A percentile compares a stretch with the other conserved stretches of the same genome.
Evolutionary conservation across 2,797 vertebrate genomes (phyloP).

Genomic region (Sparus aurata): DNA sequence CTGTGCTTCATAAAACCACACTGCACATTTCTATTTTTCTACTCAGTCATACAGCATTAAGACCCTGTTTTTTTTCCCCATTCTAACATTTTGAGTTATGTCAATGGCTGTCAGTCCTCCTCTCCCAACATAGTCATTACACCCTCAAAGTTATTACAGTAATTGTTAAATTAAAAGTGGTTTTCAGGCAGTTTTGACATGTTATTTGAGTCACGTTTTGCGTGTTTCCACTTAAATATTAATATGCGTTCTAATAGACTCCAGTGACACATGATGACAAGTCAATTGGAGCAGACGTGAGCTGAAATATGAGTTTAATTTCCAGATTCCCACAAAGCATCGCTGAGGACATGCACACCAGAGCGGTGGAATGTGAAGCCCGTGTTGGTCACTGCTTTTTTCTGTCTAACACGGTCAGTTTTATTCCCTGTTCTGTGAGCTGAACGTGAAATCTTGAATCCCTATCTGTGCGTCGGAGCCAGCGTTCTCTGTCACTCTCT

Average conservation of each 20-base stretch:
- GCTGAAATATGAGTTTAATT: conserved; percentile 42
- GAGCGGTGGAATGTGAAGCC: conserved; percentile 7
- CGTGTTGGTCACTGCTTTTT: conserved; percentile 36
- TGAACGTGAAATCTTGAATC: conserved; percentile 43
- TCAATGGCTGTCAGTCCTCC: conserved; percentile 31
- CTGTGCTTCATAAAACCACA: conserved; percentile 21
- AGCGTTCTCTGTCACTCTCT: conserved; percentile 9
- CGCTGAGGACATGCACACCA: conserved; percentile 4
- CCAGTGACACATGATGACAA: conserved; percentile 32
- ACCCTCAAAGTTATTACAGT: conserved; percentile 37
- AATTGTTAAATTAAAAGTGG: conserved; percentile 27
- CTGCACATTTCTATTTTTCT: conserved; percentile 14
- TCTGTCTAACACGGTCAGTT: conserved; percentile 15
- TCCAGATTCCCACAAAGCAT: conserved; percentile 25
- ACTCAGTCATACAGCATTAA: conserved; percentile 6
- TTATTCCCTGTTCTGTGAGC: conserved; percentile 35
- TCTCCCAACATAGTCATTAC: conserved; percentile 39
- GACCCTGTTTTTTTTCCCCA: neutral
- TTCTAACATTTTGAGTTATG: conserved; percentile 16
- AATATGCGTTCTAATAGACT: conserved; percentile 19
- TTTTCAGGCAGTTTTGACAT: conserved; percentile 1
- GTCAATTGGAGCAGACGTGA: conserved; percentile 28
- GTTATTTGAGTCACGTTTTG: conserved; percentile 35
- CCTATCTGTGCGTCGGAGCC: conserved; percentile 56
- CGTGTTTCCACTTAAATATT: conserved; percentile 42